Evolutionary conservation across 2,888 invertebrate species (phyloP).

Genomic region (Candidula unifasciata): DNA sequence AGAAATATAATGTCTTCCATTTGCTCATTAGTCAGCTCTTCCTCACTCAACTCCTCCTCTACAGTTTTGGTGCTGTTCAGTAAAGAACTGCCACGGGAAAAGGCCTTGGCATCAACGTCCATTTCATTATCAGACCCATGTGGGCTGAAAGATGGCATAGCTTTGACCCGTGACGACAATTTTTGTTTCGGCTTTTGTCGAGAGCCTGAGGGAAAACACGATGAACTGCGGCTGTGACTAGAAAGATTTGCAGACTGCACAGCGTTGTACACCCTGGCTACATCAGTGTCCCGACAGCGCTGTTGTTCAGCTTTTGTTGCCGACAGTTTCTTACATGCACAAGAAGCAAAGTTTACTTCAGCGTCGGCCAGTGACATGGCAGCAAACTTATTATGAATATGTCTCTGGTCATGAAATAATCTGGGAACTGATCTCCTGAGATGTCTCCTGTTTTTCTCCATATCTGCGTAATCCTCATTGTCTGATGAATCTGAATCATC

Average conservation of each 20-base stretch:
- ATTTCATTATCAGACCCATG: constrained; percentile 50
- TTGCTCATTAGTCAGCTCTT: constrained; percentile 51
- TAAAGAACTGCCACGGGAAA: constrained; percentile 1
- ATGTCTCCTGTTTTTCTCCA: background rate
- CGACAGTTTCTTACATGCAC: constrained; percentile 36
- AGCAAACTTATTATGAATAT: constrained; percentile 48
- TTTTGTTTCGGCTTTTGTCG: constrained; percentile 37
- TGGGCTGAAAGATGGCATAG: constrained; percentile 50
- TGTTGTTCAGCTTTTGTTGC: constrained; percentile 22
- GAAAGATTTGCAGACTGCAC: constrained; percentile 16
- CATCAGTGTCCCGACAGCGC: constrained; percentile 19
- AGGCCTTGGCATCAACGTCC: background rate
- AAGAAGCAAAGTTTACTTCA: constrained; percentile 33
- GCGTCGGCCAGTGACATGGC: constrained; percentile 48
- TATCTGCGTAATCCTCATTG: constrained; percentile 14
- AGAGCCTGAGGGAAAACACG: constrained; percentile 40
- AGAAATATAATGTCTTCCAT: constrained; percentile 52
- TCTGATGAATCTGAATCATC: constrained; percentile 50
- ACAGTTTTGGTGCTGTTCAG: constrained; percentile 49
- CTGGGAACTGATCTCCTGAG: background rate
- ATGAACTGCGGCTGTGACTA: background rate
- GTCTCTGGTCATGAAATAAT: constrained; percentile 37
- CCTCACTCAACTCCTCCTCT: constrained; percentile 51
- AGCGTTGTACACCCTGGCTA: constrained; percentile 20
- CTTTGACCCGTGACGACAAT: constrained; percentile 32